Evolutionary conservation across 2,888 invertebrate species (phyloP), one percentile per base, ranked within the genome.

Genomic region (Ellobium chinense): DNA sequence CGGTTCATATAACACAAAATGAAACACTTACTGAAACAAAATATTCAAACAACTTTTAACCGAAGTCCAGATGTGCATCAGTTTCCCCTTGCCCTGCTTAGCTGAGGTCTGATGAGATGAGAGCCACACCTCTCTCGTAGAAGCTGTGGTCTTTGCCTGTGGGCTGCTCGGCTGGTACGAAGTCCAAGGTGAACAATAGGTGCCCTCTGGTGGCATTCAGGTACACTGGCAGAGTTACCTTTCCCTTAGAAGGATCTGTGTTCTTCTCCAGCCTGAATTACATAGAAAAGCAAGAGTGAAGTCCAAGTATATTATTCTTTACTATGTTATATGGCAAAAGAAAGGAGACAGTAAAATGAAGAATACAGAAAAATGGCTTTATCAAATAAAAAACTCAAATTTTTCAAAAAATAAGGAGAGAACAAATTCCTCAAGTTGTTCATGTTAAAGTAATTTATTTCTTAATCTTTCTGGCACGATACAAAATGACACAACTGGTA

Each of bases 61-160:
- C n/a, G 12, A 18, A 18, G 12, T 58, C n/a, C n/a, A n/a, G n/a
- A n/a, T n/a, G n/a, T n/a, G n/a, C n/a, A n/a, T n/a, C n/a, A n/a
- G n/a, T n/a, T 58, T 58, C 21, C n/a, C 5, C 58, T 58, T 9
- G 5, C 18, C 24, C 18, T n/a, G 36, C 63, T 80, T 90, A 91
- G 73, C 91, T 91, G 39, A 93, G 87, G 68, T 90, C 97, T 63
- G 99, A 99, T 31, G 98, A 97, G 91, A 99, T 95, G 65, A 99
- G 95, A 70, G 99, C 99, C 34, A 99, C 99, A 87, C 99, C 99
- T 76, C 99, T 95, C 94, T 99, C 99, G 94, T 99, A 99, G 95
- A 99, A 99, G 81, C 91, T 91, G 93, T 97, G 97, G 93, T 98
- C 98, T 77, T 96, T 96, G 91, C 97, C 97, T 56, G 96, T 97